Evolutionary conservation across 2,888 invertebrate species (phyloP).

Genomic region (Tetramorium bicarinatum): DNA sequence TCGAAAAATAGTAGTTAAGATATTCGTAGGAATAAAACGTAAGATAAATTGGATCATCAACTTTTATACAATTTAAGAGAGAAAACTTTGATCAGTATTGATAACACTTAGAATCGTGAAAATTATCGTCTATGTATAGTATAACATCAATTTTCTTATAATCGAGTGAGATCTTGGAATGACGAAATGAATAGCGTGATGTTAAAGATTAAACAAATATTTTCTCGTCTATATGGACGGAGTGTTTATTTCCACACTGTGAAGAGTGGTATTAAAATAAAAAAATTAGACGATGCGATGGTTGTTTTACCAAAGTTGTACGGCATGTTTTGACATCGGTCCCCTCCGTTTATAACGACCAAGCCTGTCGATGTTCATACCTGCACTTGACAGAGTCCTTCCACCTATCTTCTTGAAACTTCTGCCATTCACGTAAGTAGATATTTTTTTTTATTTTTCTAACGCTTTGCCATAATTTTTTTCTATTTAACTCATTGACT

Average conservation of each 20-base stretch:
- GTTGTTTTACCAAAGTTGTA: neutral
- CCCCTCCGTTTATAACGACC: conserved; percentile 30
- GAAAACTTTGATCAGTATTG: neutral
- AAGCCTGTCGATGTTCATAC: conserved; percentile 29
- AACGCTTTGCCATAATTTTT: neutral
- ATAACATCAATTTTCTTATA: neutral
- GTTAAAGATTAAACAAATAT: conserved; percentile 17
- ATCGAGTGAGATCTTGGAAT: neutral
- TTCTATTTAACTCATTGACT: neutral
- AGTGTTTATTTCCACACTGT: conserved; percentile 14
- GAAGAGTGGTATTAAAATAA: neutral
- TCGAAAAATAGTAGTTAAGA: neutral
- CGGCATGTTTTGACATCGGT: conserved; percentile 16
- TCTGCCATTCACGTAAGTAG: conserved; percentile 73
- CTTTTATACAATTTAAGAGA: neutral
- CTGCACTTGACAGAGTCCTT: conserved; percentile 54
- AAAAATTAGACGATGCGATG: neutral
- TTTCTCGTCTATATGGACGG: conserved; percentile 10
- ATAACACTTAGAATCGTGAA: conserved; percentile 1
- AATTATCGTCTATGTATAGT: neutral
- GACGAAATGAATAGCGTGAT: neutral
- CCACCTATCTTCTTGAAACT: conserved; percentile 55
- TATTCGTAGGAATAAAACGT: conserved; percentile 11
- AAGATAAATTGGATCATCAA: conserved; percentile 4
- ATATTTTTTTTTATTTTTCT: conserved; percentile 50